Evolutionary conservation across 2,113 vertebrate genomes (phyloP).

Genomic region (Corvus cornix): DNA sequence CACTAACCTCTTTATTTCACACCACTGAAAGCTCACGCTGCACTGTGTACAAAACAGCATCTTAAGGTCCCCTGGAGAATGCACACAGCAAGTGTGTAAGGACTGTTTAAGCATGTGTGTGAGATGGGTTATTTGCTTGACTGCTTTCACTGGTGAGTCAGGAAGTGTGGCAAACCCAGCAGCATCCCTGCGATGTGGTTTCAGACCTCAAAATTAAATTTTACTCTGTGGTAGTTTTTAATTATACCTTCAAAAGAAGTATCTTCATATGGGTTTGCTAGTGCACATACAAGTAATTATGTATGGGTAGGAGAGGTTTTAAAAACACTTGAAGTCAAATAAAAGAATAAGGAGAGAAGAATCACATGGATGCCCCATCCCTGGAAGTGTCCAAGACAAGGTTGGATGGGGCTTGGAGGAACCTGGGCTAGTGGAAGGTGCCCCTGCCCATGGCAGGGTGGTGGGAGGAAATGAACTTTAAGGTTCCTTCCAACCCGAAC

Average conservation of each 20-base stretch:
- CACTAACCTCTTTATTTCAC: conserved; percentile 13
- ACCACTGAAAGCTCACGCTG: neutral
- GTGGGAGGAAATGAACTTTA: neutral
- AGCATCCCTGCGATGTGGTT: neutral
- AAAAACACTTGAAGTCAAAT: neutral
- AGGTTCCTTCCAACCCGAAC: neutral
- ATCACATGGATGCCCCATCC: neutral
- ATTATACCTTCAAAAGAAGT: neutral
- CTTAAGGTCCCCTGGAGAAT: neutral
- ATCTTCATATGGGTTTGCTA: neutral
- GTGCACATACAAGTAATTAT: neutral
- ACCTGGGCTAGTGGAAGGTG: neutral
- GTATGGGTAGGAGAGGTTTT: neutral
- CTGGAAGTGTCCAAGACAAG: neutral
- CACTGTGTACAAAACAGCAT: neutral
- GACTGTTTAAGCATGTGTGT: neutral
- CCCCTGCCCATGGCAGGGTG: neutral
- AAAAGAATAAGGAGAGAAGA: neutral
- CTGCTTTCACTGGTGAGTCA: neutral
- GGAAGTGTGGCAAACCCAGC: neutral
- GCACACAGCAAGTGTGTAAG: neutral
- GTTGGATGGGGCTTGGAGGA: neutral
- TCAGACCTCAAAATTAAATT: neutral
- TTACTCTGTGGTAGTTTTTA: neutral
- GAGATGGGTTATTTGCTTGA: neutral